Percentiles rank a stretch among this genome's conserved stretches.
phyloP scores from a whole-genome alignment of 2,888 invertebrate species.

The Rhingia campestris region DNA sequence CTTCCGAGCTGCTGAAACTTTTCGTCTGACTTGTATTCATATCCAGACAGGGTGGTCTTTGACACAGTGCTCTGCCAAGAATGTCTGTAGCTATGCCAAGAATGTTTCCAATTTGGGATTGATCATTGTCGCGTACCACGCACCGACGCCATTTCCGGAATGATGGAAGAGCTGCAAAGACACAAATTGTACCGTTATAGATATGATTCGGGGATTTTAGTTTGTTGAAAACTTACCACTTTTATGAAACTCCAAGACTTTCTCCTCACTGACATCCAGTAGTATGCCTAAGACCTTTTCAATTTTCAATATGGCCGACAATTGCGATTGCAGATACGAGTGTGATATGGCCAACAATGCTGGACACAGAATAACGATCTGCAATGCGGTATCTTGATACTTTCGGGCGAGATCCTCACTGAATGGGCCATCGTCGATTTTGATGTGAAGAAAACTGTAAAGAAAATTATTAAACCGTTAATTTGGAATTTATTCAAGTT shows the following conservation, averaged over 20 bases:
- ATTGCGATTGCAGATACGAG: conserved; percentile 80
- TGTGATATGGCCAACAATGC: conserved; percentile 85
- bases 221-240: conserved; percentile 84
- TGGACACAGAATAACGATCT: conserved; percentile 92
- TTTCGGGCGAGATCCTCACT: conserved; percentile 83
- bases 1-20: conserved; percentile 81
- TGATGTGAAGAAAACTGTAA: conserved; percentile 88
- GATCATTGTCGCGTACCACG: conserved; percentile 91
- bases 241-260: conserved; percentile 87
- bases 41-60: conserved; percentile 85
- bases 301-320: conserved; percentile 82
- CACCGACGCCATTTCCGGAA: conserved; percentile 92
- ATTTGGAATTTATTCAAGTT: not conserved
- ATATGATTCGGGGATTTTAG: not conserved
- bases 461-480: conserved; percentile 38
- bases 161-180: conserved; percentile 85
- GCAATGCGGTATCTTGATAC: conserved; percentile 87
- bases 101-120: conserved; percentile 92
- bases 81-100: conserved; percentile 92
- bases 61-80: conserved; percentile 85
- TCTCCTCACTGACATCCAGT: conserved; percentile 89
- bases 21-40: conserved; percentile 83
- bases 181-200: not conserved
- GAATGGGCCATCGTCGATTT: conserved; percentile 87
- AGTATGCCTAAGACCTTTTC: conserved; percentile 91